Base-by-base conservation (phyloP, 2,888 invertebrate species). In the Drosophila flavopinicola region DNA sequence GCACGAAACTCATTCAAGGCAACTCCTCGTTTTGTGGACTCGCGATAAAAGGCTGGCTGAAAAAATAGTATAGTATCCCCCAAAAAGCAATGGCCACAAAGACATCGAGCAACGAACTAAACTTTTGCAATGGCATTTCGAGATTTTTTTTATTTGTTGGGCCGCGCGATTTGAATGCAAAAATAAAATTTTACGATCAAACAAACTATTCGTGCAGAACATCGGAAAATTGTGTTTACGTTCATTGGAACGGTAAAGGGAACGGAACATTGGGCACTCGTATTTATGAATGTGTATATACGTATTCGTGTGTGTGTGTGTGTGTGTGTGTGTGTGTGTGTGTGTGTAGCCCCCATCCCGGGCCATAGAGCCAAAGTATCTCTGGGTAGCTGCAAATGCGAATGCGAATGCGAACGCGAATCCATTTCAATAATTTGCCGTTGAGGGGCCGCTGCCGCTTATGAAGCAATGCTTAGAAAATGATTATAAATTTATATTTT, bases 181-280 rank as follows among this genome's bases (percentile, higher is more conserved):
- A 76, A 76, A 78, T 82, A 79, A 83, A 82, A 79, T 85, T 82
- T 82, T 79, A 82, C 67, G 82, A 82, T 83, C 82, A 85, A 85
- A 79, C 85, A 85, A 82, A 82, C 82, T 83, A 83, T 82, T 82
- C 85, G 82, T 85, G 85, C 82, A 82, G 85, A 83, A 82, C 82
- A 82, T 85, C 75, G 85, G 74, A 74, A 80, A 80, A 80, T 85
- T 85, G 78, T 85, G 76, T 80, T 82, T 80, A 78, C 70, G 73
- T 73, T 80, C 68, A 65, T 61, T 74, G 83, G 66, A 73, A 70
- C 66, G 79, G 65, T 56, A 66, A 60, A 60, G 79, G 78, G 65
- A 78, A 75, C 61, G 72, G 67, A 71, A 44, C 70, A 65, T 68
- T 68, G 59, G 24, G 32, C 71, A 59, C 44, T 59, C 41, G 61